Evolutionary conservation across 1,140 invertebrate genomes (phyloP).

Genomic region (Drosophila carrolli): DNA sequence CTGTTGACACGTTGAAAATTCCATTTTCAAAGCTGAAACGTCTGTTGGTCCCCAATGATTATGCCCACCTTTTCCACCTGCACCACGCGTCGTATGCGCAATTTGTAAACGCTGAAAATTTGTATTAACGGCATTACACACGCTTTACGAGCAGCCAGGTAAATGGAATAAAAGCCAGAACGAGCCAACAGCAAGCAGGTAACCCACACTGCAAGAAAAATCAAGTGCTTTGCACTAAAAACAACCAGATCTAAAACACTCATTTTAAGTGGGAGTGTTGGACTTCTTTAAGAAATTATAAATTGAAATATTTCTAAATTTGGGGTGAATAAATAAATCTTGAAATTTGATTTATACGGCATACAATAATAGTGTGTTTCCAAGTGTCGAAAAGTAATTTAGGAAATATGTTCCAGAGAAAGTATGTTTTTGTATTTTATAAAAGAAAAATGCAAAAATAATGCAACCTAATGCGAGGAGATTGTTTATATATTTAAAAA

Average conservation of each 20-base stretch:
- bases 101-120: constrained; percentile 79
- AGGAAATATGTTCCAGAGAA: too few relatives aligned
- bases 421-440: too few relatives aligned
- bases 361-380: too few relatives aligned
- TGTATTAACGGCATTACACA: constrained; percentile 78
- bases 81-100: constrained; percentile 74
- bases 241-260: not conserved
- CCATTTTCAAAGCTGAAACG: constrained; percentile 66
- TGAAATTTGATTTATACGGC: too few relatives aligned
- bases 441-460: too few relatives aligned
- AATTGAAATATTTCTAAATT: too few relatives aligned
- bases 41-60: constrained; percentile 41
- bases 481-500: too few relatives aligned
- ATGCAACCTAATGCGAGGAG: too few relatives aligned
- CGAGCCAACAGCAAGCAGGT: constrained; percentile 7
- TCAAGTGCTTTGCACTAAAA: constrained; percentile 1
- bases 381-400: too few relatives aligned
- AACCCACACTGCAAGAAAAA: constrained; percentile 10
- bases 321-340: too few relatives aligned
- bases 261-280: not conserved
- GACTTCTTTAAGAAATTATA: too few relatives aligned
- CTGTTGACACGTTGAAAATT: constrained; percentile 77
- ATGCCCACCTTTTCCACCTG: constrained; percentile 25
- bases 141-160: constrained; percentile 70
- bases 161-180: constrained; percentile 36